These are phyloP conservation scores for Lysiphlebus fabarum DNA, from an alignment of 1,140 invertebrate genomes.

Conservation along the genomic window DNA sequence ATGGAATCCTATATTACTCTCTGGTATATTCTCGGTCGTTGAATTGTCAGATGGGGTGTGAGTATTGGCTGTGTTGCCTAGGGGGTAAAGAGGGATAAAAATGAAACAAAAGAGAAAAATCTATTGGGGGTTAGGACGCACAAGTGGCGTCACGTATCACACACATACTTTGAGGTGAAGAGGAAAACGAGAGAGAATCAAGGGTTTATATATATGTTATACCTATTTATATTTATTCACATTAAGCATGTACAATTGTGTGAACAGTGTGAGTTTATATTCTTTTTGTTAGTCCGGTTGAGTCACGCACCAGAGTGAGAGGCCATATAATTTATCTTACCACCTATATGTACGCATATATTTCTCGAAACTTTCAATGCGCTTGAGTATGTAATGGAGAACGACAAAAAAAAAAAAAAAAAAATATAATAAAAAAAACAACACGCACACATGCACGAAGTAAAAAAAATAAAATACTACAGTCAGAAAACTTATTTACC, in stretches of 20 bases:
- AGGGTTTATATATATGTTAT: not conserved
- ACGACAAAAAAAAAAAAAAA: slow-evolving; percentile 1
- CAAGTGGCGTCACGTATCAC: slow-evolving; percentile 6
- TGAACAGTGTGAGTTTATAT: not conserved
- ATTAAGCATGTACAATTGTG: not conserved
- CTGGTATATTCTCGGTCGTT: not conserved
- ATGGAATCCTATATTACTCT: not conserved
- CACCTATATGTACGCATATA: slow-evolving; percentile 3
- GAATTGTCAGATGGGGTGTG: too few relatives aligned
- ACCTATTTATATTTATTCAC: not conserved
- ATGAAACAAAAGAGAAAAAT: not conserved
- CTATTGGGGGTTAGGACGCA: not conserved
- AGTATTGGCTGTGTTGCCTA: too few relatives aligned
- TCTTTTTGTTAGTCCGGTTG: slow-evolving; percentile 19
- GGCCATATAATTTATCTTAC: slow-evolving; percentile 6
- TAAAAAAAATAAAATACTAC: too few relatives aligned
- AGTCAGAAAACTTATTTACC: too few relatives aligned
- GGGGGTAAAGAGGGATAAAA: slow-evolving; percentile 15
- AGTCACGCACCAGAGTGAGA: slow-evolving; percentile 38
- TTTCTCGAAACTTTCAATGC: not conserved
- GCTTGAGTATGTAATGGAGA: slow-evolving; percentile 5
- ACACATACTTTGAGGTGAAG: not conserved
- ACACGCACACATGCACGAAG: too few relatives aligned
- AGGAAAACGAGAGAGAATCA: slow-evolving; percentile 20
- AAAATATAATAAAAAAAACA: too few relatives aligned